Evolutionary conservation across 1,140 invertebrate genomes (phyloP).

Genomic region (Phymorhynchus buccinoides): DNA sequence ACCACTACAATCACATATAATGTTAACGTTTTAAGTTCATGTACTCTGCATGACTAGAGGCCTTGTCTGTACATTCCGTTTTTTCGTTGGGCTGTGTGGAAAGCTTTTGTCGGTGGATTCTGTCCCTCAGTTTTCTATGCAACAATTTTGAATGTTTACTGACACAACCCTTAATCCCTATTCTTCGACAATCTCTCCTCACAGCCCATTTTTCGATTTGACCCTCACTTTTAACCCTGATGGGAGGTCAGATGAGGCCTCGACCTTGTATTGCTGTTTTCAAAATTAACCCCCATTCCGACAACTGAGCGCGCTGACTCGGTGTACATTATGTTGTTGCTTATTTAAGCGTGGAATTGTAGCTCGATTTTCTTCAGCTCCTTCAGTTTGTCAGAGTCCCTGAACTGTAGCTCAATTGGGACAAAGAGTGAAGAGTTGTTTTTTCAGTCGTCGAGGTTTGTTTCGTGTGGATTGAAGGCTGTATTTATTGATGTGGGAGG

Average conservation of each 20-base stretch:
- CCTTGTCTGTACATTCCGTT: slow-evolving; percentile 27
- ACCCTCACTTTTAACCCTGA: slow-evolving; percentile 34
- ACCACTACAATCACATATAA: not conserved
- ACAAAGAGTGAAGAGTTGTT: not conserved
- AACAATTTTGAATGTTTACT: slow-evolving; percentile 12
- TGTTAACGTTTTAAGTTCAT: slow-evolving; percentile 32
- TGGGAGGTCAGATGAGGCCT: slow-evolving; percentile 7
- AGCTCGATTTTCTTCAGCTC: no score
- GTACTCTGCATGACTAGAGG: slow-evolving; percentile 38
- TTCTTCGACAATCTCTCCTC: slow-evolving; percentile 14
- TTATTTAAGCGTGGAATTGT: slow-evolving; percentile 8
- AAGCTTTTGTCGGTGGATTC: not conserved
- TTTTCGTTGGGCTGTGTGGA: slow-evolving; percentile 34
- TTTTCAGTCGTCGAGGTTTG: not conserved
- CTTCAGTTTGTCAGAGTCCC: not conserved
- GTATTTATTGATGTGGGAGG: not conserved
- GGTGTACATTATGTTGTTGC: slow-evolving; percentile 14
- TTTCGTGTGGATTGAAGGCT: not conserved
- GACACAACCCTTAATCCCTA: not conserved
- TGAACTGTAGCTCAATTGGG: not conserved
- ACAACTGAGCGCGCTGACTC: not conserved
- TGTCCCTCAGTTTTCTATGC: not conserved
- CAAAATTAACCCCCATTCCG: not conserved
- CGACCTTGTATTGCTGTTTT: not conserved
- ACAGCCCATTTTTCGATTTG: slow-evolving; percentile 26